Evolutionary conservation across 30 jellyfish, hydroid and myxozoan genomes (phyloP).

Genomic region (Aurelia aurita): DNA sequence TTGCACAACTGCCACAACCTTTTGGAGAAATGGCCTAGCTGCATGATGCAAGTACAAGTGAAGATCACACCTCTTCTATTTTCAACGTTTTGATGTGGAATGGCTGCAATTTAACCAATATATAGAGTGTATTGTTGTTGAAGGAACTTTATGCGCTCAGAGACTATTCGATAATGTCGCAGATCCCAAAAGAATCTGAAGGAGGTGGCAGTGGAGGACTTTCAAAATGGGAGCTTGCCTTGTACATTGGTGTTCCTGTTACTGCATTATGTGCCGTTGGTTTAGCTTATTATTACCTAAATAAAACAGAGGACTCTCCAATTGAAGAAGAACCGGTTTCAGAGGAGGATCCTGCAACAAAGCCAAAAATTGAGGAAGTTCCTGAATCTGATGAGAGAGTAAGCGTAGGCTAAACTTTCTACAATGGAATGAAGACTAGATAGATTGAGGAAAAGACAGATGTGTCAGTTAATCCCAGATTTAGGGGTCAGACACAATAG

Average conservation of each 20-base stretch:
- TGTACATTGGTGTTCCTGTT: slow-evolving; percentile 93
- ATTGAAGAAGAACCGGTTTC: slow-evolving; percentile 28
- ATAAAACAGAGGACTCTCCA: background rate
- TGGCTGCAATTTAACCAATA: slow-evolving; percentile 8
- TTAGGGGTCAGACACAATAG: too few relatives aligned
- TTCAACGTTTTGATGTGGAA: background rate
- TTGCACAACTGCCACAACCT: slow-evolving; percentile 56
- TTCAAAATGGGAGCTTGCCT: slow-evolving; percentile 85
- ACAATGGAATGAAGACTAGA: too few relatives aligned
- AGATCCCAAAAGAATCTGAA: slow-evolving; percentile 53
- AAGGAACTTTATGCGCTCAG: too few relatives aligned
- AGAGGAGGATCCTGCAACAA: background rate
- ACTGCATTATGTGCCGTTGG: slow-evolving; percentile 96
- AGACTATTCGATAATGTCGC: slow-evolving; percentile 22
- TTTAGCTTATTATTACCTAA: slow-evolving; percentile 49
- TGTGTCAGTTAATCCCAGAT: too few relatives aligned
- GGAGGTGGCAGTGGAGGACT: slow-evolving; percentile 51
- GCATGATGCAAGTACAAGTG: background rate
- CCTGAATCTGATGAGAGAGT: slow-evolving; percentile 16
- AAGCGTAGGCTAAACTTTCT: too few relatives aligned
- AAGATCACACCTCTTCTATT: too few relatives aligned
- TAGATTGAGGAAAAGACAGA: too few relatives aligned
- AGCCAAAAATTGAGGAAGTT: slow-evolving; percentile 12
- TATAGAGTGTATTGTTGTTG: too few relatives aligned
- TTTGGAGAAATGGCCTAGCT: background rate